phyloP scores from a whole-genome alignment of 2,113 vertebrate species.

The Syrrhaptes paradoxus region DNA sequence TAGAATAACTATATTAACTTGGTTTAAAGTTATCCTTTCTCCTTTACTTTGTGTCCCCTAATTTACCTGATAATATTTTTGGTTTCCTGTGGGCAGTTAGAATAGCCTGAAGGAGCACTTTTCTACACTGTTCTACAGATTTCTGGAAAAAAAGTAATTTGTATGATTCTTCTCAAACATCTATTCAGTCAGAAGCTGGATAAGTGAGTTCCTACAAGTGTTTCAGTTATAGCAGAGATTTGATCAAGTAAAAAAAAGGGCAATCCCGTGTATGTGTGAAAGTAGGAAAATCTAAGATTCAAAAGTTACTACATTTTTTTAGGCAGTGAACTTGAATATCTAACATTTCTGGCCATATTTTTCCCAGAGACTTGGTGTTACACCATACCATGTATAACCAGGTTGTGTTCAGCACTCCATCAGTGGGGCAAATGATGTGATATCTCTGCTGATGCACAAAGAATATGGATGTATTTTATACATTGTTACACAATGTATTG shows the following conservation, averaged over 20 bases:
- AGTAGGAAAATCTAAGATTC: background rate
- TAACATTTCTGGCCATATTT: background rate
- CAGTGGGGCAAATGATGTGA: background rate
- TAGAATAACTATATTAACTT: background rate
- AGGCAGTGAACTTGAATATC: background rate
- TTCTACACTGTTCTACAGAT: background rate
- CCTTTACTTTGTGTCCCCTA: background rate
- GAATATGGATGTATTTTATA: background rate
- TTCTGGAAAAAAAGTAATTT: background rate
- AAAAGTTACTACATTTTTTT: background rate
- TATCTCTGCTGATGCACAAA: background rate
- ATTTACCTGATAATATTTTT: background rate
- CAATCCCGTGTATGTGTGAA: background rate
- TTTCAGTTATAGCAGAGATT: background rate
- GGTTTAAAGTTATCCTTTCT: background rate
- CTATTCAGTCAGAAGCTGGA: background rate
- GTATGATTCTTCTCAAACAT: background rate
- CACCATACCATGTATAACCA: background rate
- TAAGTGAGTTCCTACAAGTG: background rate
- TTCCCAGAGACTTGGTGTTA: background rate
- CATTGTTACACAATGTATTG: background rate
- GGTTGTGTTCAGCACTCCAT: background rate
- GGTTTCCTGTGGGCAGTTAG: background rate
- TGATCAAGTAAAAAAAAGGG: background rate
- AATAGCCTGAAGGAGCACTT: background rate